Percentiles rank a stretch among this genome's conserved stretches.
These are phyloP conservation scores for Centruroides vittatus DNA, from an alignment of 1,140 invertebrate species.

Conservation along the genomic window DNA sequence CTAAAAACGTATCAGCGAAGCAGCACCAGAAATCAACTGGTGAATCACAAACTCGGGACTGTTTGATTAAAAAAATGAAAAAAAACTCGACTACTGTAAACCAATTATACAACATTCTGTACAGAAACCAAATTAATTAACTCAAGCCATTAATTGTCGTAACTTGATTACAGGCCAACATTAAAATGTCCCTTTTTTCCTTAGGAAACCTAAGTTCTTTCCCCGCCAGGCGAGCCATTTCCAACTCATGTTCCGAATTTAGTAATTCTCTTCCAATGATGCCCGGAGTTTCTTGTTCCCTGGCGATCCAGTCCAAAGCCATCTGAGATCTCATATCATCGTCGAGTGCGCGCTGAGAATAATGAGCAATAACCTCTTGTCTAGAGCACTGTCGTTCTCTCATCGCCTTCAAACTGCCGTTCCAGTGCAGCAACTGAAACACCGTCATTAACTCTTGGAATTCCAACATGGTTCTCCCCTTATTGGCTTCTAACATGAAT, in stretches of 20 bases:
- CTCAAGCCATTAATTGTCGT: no score
- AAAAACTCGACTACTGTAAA: no score
- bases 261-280: constrained; percentile 64
- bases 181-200: constrained; percentile 87
- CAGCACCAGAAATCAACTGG: no score
- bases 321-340: constrained; percentile 85
- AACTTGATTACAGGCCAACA: constrained; percentile 43
- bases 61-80: no score
- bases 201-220: constrained; percentile 84
- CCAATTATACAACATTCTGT: no score
- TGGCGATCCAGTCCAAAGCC: constrained; percentile 84
- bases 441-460: constrained; percentile 95
- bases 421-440: constrained; percentile 90
- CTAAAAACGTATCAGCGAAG: no score
- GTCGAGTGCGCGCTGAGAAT: constrained; percentile 69
- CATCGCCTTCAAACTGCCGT: constrained; percentile 77
- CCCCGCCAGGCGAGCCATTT: constrained; percentile 71
- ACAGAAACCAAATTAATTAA: no score
- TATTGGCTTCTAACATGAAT: constrained; percentile 88
- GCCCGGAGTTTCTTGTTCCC: constrained; percentile 63
- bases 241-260: constrained; percentile 69
- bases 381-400: constrained; percentile 84
- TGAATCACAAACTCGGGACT: no score
- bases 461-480: constrained; percentile 84
- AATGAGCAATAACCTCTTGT: constrained; percentile 87